Conservation (phyloP, 2,113 vertebrate species). For the Dicerorhinus sumatrensis region DNA sequence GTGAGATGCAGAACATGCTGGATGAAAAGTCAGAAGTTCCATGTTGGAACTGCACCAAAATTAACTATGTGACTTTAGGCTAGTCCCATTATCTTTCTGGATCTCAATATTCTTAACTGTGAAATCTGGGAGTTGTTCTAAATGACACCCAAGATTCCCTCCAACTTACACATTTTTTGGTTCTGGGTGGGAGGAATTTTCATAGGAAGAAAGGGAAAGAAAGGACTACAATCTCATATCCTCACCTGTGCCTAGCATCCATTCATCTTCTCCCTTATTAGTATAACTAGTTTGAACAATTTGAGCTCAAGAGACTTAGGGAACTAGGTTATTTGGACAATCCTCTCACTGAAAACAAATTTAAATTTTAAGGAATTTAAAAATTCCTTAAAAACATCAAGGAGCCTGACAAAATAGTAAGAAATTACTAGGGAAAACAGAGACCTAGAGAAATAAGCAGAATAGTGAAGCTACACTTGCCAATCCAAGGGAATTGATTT, state of each 20-base stretch:
- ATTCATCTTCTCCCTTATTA: neutral
- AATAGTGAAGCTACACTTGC: neutral
- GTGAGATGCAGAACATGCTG: neutral
- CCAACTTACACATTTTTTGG: neutral
- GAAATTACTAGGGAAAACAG: neutral
- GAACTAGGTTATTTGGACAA: constrained; percentile 14
- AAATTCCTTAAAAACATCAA: constrained; percentile 20
- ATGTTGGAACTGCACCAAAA: neutral
- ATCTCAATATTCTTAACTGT: neutral
- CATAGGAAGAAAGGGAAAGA: neutral
- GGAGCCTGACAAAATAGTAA: neutral
- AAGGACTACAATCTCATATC: neutral
- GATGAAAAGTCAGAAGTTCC: neutral
- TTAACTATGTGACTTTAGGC: neutral
- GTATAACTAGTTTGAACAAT: neutral
- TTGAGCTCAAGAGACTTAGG: neutral
- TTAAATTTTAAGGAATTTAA: neutral
- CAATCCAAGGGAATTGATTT: neutral
- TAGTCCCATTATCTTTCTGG: neutral
- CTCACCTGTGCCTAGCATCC: neutral
- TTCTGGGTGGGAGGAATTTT: neutral
- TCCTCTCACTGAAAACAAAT: neutral
- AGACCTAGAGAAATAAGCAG: neutral
- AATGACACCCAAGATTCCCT: neutral
- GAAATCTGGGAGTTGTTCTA: constrained; percentile 6